phyloP scores from a whole-genome alignment of 2,113 vertebrate species.

The Rhipidura dahli region DNA sequence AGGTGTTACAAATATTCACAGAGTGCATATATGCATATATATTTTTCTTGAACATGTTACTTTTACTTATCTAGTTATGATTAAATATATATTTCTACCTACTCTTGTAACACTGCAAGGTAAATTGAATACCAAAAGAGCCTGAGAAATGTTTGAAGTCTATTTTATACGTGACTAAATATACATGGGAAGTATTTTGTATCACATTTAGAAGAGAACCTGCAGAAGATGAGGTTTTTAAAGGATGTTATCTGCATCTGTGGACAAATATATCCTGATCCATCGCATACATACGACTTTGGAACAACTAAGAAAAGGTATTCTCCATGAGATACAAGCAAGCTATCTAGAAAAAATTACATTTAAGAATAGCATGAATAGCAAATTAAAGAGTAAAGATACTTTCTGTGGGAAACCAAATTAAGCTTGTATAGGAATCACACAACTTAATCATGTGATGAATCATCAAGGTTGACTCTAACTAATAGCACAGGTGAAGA shows the following conservation, averaged over 20 bases:
- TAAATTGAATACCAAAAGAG: background rate
- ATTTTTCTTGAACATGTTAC: background rate
- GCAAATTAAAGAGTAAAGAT: background rate
- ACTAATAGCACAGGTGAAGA: background rate
- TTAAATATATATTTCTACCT: background rate
- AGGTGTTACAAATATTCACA: background rate
- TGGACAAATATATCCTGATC: background rate
- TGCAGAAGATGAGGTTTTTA: background rate
- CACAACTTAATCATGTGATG: background rate
- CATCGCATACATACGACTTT: background rate
- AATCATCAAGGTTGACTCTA: background rate
- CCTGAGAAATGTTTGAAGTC: background rate
- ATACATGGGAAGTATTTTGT: background rate
- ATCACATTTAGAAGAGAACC: background rate
- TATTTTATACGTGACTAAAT: background rate
- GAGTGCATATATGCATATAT: background rate
- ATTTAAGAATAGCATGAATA: background rate
- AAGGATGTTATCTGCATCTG: background rate
- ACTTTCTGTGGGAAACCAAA: background rate
- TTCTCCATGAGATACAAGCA: background rate
- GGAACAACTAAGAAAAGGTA: background rate
- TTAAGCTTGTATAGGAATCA: background rate
- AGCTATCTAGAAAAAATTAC: background rate
- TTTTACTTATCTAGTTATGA: background rate
- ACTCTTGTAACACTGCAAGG: background rate